Evolutionary conservation across 2,888 invertebrate species (phyloP).

Genomic region (Chouioia cunea): DNA sequence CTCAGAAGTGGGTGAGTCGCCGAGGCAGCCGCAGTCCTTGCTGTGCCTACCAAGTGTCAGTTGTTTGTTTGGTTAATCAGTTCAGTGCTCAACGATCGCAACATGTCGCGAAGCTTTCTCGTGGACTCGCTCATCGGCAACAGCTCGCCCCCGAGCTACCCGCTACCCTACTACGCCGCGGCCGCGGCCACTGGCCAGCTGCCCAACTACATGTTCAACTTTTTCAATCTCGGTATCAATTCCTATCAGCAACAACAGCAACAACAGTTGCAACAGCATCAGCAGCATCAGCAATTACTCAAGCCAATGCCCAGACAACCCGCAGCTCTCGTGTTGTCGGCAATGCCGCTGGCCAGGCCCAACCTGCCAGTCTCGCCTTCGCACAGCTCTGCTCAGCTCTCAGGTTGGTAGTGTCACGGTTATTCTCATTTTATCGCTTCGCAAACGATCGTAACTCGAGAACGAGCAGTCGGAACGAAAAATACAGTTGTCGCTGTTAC

Average conservation of each 20-base stretch:
- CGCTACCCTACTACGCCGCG: conserved; percentile 61
- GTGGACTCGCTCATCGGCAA: conserved; percentile 84
- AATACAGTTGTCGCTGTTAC: conserved; percentile 38
- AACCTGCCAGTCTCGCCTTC: conserved; percentile 62
- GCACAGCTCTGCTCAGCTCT: conserved; percentile 54
- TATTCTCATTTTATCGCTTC: background rate
- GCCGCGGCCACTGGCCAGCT: conserved; percentile 57
- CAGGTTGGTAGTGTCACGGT: conserved; percentile 53
- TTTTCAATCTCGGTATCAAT: conserved; percentile 64
- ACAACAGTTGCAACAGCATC: conserved; percentile 53
- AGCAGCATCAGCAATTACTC: conserved; percentile 59
- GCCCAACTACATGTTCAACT: conserved; percentile 68
- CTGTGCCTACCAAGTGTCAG: too few species aligned
- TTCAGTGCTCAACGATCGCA: conserved; percentile 58
- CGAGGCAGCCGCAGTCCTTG: conserved; percentile 1
- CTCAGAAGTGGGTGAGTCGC: conserved; percentile 24
- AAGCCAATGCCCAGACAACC: conserved; percentile 61
- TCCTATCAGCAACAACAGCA: conserved; percentile 38
- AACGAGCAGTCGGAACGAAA: background rate
- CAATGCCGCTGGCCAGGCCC: conserved; percentile 57
- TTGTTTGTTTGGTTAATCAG: too few species aligned
- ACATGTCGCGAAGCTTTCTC: conserved; percentile 85
- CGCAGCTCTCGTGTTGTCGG: conserved; percentile 52
- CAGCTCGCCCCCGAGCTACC: conserved; percentile 70
- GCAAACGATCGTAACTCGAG: background rate